These are phyloP conservation scores for Zaprionus lachaisei DNA, from an alignment of 1,140 invertebrate genomes.

Conservation along the genomic window DNA sequence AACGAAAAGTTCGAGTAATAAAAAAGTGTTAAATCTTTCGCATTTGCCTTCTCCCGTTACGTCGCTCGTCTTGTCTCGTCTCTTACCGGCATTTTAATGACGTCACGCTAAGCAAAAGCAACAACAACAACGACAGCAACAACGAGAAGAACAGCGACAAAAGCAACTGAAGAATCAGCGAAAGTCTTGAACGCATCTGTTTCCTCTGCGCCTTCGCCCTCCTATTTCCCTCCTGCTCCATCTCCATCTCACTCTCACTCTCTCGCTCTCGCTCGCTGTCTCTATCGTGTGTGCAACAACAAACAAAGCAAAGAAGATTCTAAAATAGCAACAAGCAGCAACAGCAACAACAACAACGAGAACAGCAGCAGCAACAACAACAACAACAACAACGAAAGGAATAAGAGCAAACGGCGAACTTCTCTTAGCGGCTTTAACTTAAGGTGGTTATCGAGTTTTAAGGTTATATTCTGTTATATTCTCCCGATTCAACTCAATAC, in stretches of 20 bases:
- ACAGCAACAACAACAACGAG: neutral
- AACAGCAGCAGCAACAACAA: neutral
- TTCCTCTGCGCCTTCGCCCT: neutral
- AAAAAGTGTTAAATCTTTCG: slow-evolving; percentile 35
- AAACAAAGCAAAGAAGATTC: slow-evolving; percentile 3
- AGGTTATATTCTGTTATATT: neutral
- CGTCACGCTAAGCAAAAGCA: slow-evolving; percentile 59
- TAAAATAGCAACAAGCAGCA: neutral
- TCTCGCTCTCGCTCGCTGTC: neutral
- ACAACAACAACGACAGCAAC: slow-evolving; percentile 33
- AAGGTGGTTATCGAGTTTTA: slow-evolving; percentile 6
- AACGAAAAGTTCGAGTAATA: slow-evolving; percentile 21
- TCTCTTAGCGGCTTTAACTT: neutral
- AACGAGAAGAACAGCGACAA: slow-evolving; percentile 19
- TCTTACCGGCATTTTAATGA: slow-evolving; percentile 75
- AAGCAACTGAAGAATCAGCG: slow-evolving; percentile 44
- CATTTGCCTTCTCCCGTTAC: slow-evolving; percentile 16
- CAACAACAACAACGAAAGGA: neutral
- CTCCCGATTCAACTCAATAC: neutral
- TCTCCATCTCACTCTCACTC: neutral
- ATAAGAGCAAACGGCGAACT: neutral
- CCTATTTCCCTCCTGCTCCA: neutral
- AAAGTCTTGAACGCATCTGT: slow-evolving; percentile 12
- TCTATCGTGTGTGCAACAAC: neutral
- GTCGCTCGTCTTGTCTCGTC: slow-evolving; percentile 21